Percentiles rank a stretch among this genome's conserved stretches.
Evolutionary conservation across 2,113 vertebrate species (phyloP).

Genomic region (Felis catus): F.catus_Fca126_mat1.0 CM031413.1:74805001-74805500

Average conservation of each 20-base stretch:
- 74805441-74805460: no score
- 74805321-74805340: not conserved
- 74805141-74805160: not conserved
- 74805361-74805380: not conserved
- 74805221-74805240: not conserved
- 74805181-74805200: not conserved
- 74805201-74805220: not conserved
- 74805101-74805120: not conserved
- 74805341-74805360: not conserved
- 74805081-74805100: not conserved
- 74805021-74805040: slow-evolving; percentile 27
- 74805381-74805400: not conserved
- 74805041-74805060: not conserved
- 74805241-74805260: not conserved
- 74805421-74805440: no score
- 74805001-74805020: slow-evolving; percentile 33
- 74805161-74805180: not conserved
- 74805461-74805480: no score
- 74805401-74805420: not conserved
- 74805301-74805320: slow-evolving; percentile 9
- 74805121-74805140: not conserved
- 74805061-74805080: not conserved
- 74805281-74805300: not conserved
- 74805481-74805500: no score
- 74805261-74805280: not conserved